Percentiles rank a stretch among this genome's conserved stretches.
These are phyloP conservation scores for Biston betularia DNA, from an alignment of 2,888 invertebrate species.

Conservation along the genomic window DNA sequence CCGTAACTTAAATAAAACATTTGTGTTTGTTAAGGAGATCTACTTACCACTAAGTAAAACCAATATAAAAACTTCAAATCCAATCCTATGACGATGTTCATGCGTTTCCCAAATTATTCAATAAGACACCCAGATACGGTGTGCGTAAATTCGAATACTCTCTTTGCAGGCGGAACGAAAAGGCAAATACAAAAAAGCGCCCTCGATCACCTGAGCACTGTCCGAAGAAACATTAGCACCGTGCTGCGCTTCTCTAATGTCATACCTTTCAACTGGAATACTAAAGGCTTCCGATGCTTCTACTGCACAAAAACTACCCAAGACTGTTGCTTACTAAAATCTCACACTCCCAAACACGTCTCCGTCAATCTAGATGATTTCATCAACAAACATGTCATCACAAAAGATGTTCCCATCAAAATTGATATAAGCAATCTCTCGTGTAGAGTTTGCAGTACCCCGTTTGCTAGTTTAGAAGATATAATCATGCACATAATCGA, in stretches of 20 bases:
- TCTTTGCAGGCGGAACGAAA: conserved; percentile 70
- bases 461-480: conserved; percentile 56
- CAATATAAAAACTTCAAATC: background rate
- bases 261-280: conserved; percentile 71
- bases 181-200: conserved; percentile 50
- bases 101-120: background rate
- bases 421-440: conserved; percentile 62
- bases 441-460: conserved; percentile 61
- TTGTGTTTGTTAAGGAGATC: no score
- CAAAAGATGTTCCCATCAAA: conserved; percentile 73
- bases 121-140: conserved; percentile 2
- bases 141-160: conserved; percentile 37
- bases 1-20: no score
- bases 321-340: conserved; percentile 61
- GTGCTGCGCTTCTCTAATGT: conserved; percentile 67
- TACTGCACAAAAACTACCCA: conserved; percentile 67
- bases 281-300: conserved; percentile 70
- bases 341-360: conserved; percentile 61
- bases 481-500: conserved; percentile 60
- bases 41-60: no score
- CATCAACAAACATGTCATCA: conserved; percentile 60
- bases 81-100: no score
- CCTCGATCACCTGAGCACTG: conserved; percentile 59
- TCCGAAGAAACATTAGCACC: conserved; percentile 62
- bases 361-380: conserved; percentile 56